phyloP scores from a whole-genome alignment of 2,797 vertebrate genomes.

The Enteromius thamalakanensis region DNA sequence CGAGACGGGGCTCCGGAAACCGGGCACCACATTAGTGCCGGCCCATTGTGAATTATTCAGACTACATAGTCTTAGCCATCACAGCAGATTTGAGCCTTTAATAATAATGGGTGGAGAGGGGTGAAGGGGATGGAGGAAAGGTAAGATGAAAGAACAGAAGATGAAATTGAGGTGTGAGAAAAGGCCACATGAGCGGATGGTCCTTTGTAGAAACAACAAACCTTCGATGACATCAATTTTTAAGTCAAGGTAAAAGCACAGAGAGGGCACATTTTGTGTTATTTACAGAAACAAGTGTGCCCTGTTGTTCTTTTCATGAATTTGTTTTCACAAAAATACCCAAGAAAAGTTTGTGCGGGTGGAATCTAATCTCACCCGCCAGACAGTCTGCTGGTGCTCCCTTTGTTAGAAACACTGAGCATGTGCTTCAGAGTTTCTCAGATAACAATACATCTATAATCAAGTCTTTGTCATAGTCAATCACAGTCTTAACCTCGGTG shows the following conservation, averaged over 20 bases:
- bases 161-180: slow-evolving; percentile 9
- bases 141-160: slow-evolving; percentile 26
- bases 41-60: slow-evolving; percentile 76
- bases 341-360: neutral
- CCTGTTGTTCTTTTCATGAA: neutral
- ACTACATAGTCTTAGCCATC: slow-evolving; percentile 48
- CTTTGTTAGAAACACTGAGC: slow-evolving; percentile 24
- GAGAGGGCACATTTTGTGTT: slow-evolving; percentile 23
- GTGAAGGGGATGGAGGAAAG: slow-evolving; percentile 21
- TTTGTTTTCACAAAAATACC: slow-evolving; percentile 28
- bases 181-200: neutral
- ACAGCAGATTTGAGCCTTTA: slow-evolving; percentile 67
- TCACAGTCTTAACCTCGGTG: slow-evolving; percentile 1
- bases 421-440: slow-evolving; percentile 32
- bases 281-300: slow-evolving; percentile 13
- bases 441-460: slow-evolving; percentile 25
- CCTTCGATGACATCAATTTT: slow-evolving; percentile 29
- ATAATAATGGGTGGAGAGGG: slow-evolving; percentile 68
- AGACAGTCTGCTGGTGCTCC: neutral
- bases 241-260: neutral
- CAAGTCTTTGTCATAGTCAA: slow-evolving; percentile 28
- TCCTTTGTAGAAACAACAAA: slow-evolving; percentile 25
- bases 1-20: slow-evolving; percentile 64
- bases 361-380: slow-evolving; percentile 14
- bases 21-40: slow-evolving; percentile 61